phyloP scores from a whole-genome alignment of 2,113 vertebrate genomes.

The Colinus virginianus region DNA sequence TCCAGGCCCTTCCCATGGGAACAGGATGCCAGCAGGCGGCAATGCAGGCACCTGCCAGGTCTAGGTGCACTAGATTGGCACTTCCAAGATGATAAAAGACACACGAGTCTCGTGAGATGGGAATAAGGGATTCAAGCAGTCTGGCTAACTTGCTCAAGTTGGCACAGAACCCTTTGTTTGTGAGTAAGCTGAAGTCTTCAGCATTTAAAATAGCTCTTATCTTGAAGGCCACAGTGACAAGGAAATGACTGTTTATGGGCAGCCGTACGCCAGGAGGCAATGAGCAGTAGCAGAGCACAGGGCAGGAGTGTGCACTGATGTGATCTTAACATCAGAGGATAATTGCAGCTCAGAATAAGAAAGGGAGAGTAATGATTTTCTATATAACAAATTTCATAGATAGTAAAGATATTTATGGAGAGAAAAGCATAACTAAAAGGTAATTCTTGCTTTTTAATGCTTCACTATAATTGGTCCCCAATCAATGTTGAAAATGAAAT shows the following conservation, averaged over 20 bases:
- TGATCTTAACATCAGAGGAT: not conserved
- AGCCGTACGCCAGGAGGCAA: not conserved
- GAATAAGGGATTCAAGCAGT: constrained; percentile 16
- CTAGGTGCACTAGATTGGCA: constrained; percentile 28
- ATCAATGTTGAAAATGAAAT: not conserved
- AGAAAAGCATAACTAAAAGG: not conserved
- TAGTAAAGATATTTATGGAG: not conserved
- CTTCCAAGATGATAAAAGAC: constrained; percentile 45
- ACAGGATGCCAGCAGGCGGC: not conserved
- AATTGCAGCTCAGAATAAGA: not conserved
- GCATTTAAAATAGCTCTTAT: constrained; percentile 34
- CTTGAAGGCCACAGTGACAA: not conserved
- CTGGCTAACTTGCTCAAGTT: rapidly evolving
- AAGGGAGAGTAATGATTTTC: not conserved
- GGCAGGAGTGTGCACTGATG: not conserved
- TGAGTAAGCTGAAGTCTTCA: not conserved
- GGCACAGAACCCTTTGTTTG: not conserved
- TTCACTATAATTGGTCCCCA: not conserved
- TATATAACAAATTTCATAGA: not conserved
- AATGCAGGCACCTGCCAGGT: not conserved
- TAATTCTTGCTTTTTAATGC: not conserved
- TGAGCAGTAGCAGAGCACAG: not conserved
- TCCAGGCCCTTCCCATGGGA: rapidly evolving
- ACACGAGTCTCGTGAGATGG: not conserved
- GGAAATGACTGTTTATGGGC: not conserved